Conservation (phyloP, 2,888 invertebrate species). For the Oscheius sp. region DNA sequence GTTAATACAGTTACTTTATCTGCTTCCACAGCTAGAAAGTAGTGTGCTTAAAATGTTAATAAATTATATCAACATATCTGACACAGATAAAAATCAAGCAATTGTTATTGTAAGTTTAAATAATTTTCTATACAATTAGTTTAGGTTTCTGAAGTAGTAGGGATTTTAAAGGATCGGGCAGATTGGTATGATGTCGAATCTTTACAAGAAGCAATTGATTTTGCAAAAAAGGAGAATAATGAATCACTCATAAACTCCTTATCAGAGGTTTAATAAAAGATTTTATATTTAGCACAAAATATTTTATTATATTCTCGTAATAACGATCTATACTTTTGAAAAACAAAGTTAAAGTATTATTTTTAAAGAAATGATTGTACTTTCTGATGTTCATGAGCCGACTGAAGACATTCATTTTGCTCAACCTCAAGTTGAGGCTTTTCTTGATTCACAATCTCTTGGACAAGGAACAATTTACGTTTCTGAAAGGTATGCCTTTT, state of each 20-base stretch:
- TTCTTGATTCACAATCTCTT: conserved; percentile 44
- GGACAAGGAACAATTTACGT: conserved; percentile 62
- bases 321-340: neutral
- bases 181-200: conserved; percentile 22
- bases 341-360: neutral
- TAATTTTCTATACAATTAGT: neutral
- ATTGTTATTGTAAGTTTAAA: neutral
- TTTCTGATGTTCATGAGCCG: conserved; percentile 45
- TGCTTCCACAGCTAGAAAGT: neutral
- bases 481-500: conserved; percentile 49
- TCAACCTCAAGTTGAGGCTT: conserved; percentile 57
- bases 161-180: neutral
- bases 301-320: neutral
- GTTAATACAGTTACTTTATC: conserved; percentile 1
- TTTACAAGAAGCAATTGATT: neutral
- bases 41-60: neutral
- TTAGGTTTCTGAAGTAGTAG: neutral
- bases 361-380: conserved; percentile 37
- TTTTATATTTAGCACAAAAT: neutral
- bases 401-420: conserved; percentile 51
- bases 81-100: neutral
- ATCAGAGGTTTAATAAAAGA: neutral
- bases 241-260: neutral
- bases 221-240: neutral
- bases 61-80: neutral